Evolutionary conservation across 2,888 invertebrate genomes (phyloP).

Genomic region (Epinotia ramella): DNA sequence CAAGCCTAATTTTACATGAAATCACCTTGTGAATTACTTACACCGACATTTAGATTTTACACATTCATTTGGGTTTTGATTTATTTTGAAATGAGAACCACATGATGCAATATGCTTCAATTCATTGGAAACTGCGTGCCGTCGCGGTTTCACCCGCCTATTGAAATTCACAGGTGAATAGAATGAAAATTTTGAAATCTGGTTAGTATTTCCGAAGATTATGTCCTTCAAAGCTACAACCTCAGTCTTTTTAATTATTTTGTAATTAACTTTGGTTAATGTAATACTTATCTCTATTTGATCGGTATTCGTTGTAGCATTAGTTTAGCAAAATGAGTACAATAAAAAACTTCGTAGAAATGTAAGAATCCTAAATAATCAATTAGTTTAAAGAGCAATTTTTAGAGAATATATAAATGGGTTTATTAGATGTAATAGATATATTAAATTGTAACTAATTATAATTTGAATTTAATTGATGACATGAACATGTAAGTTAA

Average conservation of each 20-base stretch:
- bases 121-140: too few relatives aligned
- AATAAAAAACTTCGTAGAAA: constrained; percentile 67
- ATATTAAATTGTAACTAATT: constrained; percentile 17
- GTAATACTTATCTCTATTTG: constrained; percentile 44
- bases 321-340: constrained; percentile 73
- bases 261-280: background rate
- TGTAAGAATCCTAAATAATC: constrained; percentile 67
- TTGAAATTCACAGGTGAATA: too few relatives aligned
- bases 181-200: too few relatives aligned
- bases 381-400: constrained; percentile 54
- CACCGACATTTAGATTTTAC: background rate
- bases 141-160: too few relatives aligned
- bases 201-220: too few relatives aligned
- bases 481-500: background rate
- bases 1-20: background rate
- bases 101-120: too few relatives aligned
- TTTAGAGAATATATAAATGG: constrained; percentile 46
- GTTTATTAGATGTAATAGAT: constrained; percentile 1
- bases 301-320: constrained; percentile 47
- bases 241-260: background rate
- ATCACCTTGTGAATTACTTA: background rate
- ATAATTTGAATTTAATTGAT: constrained; percentile 13
- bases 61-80: background rate
- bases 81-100: too few relatives aligned
- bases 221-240: too few relatives aligned